Percentiles rank a stretch among this genome's conserved stretches.
phyloP scores from a whole-genome alignment of 2,797 vertebrate genomes.

The Esox masquinongy region DNA sequence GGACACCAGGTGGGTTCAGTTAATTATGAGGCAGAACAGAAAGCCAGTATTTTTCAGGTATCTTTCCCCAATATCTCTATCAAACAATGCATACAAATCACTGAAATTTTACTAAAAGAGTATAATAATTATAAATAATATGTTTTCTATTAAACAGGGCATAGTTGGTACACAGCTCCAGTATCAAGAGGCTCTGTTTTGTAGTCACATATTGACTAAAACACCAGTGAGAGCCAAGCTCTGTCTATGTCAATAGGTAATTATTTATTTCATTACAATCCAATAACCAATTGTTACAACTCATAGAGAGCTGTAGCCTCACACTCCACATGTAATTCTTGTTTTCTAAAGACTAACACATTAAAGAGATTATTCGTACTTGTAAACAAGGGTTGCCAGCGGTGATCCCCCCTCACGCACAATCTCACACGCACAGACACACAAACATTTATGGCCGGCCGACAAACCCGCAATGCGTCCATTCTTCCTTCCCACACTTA shows the following conservation, averaged over 20 bases:
- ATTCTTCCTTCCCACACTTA: slow-evolving; percentile 32
- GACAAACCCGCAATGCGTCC: neutral
- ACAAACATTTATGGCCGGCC: neutral
- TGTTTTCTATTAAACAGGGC: neutral
- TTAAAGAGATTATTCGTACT: slow-evolving; percentile 31
- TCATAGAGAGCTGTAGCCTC: neutral
- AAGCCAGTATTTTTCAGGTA: too few species aligned
- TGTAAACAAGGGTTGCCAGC: slow-evolving; percentile 39
- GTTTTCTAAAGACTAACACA: slow-evolving; percentile 35
- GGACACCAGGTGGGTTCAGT: too few species aligned
- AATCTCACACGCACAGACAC: neutral
- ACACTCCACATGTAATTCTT: slow-evolving; percentile 29
- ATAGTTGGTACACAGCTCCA: neutral
- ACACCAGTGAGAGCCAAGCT: neutral
- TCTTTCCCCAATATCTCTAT: too few species aligned
- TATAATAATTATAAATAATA: too few species aligned
- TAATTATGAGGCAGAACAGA: too few species aligned
- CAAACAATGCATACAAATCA: too few species aligned
- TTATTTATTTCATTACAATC: neutral
- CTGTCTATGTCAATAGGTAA: neutral
- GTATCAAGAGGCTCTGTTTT: neutral
- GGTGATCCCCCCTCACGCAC: slow-evolving; percentile 23
- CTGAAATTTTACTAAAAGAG: too few species aligned
- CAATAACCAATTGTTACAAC: slow-evolving; percentile 4
- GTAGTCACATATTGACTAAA: neutral